Conservation (phyloP, 64 coral and sea anemone genomes). For the Astreopora myriophthalma region DNA sequence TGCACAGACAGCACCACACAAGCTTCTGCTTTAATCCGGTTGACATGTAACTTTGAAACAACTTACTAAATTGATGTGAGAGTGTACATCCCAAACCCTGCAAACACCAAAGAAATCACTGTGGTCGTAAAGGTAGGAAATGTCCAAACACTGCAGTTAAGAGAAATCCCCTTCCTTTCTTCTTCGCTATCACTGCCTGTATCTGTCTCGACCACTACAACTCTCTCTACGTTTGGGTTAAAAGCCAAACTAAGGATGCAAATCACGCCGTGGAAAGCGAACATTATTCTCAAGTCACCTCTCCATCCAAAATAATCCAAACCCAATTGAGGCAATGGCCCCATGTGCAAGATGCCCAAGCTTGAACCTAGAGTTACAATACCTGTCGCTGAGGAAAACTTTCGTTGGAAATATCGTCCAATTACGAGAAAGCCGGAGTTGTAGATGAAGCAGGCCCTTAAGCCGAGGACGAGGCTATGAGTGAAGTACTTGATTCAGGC, state of each 20-base stretch:
- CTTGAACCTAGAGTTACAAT: slow-evolving; percentile 11
- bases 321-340: slow-evolving; percentile 16
- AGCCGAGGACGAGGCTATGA: slow-evolving; percentile 9
- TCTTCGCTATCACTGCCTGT: too few relatives aligned
- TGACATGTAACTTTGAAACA: too few relatives aligned
- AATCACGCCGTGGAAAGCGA: background rate
- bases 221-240: slow-evolving; percentile 37
- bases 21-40: too few relatives aligned
- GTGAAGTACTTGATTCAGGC: slow-evolving; percentile 14
- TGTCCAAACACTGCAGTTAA: slow-evolving; percentile 44
- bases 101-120: background rate
- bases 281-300: background rate
- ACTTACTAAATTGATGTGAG: slow-evolving; percentile 53
- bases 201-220: background rate
- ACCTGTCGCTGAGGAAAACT: slow-evolving; percentile 26
- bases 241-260: slow-evolving; percentile 7
- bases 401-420: slow-evolving; percentile 37
- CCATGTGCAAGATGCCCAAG: slow-evolving; percentile 7
- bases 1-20: too few relatives aligned
- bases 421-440: background rate
- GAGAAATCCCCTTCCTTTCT: background rate
- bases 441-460: background rate
- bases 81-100: slow-evolving; percentile 42
- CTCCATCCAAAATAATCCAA: slow-evolving; percentile 57
- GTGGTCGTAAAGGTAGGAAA: background rate